Evolutionary conservation across 2,797 vertebrate species (phyloP), one percentile per base, ranked within the genome.

Genomic region (Chromobotia macracanthus): DNA sequence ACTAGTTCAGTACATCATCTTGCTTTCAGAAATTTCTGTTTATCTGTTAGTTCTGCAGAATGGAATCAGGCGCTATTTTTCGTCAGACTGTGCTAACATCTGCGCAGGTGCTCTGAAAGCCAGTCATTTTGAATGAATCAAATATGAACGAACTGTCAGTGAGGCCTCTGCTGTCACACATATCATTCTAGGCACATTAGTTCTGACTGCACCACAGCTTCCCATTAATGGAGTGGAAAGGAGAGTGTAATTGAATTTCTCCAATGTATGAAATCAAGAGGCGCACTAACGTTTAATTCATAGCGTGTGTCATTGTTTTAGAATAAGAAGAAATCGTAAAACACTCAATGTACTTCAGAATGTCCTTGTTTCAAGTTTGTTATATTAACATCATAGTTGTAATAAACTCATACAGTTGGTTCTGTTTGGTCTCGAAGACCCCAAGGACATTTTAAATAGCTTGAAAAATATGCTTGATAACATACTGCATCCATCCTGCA

Each of bases 161-260:
- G 55, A 87, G 83, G 86, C 87, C 86, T 74, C 87, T 82, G 88
- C 87, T 88, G 90, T 90, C 91, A 77, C 91, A 84, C 77, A 87
- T 91, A 92, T 89, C 88, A 87, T 66, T 86, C 79, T 82, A 85
- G 85, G 89, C 88, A 87, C 89, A 86, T 89, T 93, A 87, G 89
- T 91, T 91, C 89, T 81, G 83, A 89, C 88, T 84, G 86, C 88
- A 72, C 83, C 88, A 82, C 88, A 88, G 82, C 86, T 90, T 89
- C 90, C 87, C 87, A 90, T 91, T 92, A 93, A 93, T 91, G 89
- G 91, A 85, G 87, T 90, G 87, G 89, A 91, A 93, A 92, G 90
- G 87, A 82, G 85, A 87, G 90, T 38, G 51, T 91, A 89, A 93
- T 94, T 90, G 91, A 88, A 91, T 91, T 87, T 83, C 86, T 86